Percentiles rank a stretch among this genome's conserved stretches.
Evolutionary conservation across 2,797 vertebrate genomes (phyloP).

Genomic region (Artibeus lituratus): DNA sequence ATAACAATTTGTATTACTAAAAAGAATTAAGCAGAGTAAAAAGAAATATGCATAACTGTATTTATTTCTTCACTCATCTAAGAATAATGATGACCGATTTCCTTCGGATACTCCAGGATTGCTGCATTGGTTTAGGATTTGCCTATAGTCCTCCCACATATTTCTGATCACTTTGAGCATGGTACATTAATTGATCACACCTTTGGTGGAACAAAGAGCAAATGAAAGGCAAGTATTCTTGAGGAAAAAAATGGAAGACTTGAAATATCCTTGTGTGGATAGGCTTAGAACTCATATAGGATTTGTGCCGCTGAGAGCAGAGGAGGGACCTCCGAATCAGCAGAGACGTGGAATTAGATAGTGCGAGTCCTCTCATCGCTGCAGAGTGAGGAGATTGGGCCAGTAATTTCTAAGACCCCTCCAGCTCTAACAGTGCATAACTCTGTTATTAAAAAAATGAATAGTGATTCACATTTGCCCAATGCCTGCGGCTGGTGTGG

Average conservation of each 20-base stretch:
- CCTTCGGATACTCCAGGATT: not conserved
- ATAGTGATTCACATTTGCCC: not conserved
- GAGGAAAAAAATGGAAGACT: not conserved
- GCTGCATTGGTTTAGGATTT: not conserved
- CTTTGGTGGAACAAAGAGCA: not conserved
- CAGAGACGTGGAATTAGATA: not conserved
- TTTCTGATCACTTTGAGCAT: not conserved
- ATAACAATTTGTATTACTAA: not conserved
- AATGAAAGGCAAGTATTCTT: not conserved
- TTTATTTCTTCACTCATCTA: conserved; percentile 4
- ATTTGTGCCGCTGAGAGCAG: not conserved
- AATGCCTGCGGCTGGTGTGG: not conserved
- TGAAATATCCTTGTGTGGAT: not conserved
- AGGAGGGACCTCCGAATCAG: not conserved
- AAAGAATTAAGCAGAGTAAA: not conserved
- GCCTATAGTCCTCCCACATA: not conserved
- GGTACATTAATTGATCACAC: not conserved
- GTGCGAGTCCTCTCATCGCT: not conserved
- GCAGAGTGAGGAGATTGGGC: not conserved
- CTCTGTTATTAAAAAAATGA: conserved; percentile 5
- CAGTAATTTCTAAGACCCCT: not conserved
- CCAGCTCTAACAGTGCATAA: not conserved
- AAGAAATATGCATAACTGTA: not conserved
- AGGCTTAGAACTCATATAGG: not conserved
- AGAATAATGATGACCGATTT: not conserved